Percentiles rank a stretch among this genome's conserved stretches.
Evolutionary conservation across 2,113 vertebrate genomes (phyloP).

Genomic region (Alces alces): DNA sequence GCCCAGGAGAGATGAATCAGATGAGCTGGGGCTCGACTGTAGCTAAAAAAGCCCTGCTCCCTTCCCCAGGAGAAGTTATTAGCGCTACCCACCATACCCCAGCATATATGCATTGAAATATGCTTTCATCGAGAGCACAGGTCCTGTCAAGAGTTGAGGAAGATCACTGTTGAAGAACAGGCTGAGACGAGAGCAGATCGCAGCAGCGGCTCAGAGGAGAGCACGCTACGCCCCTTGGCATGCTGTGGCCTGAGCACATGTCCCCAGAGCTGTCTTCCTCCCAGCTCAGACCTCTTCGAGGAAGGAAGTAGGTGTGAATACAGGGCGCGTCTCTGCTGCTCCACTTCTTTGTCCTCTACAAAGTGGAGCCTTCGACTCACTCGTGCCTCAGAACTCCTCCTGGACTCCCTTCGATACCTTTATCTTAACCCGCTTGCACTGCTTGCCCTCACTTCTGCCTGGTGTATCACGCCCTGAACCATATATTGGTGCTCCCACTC

Average conservation of each 20-base stretch:
- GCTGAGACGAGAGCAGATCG: background rate
- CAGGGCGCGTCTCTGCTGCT: background rate
- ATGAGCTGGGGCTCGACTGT: background rate
- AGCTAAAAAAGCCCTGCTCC: background rate
- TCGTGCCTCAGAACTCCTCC: background rate
- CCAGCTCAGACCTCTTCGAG: background rate
- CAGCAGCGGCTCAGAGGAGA: background rate
- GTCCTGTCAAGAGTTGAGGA: background rate
- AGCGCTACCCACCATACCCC: background rate
- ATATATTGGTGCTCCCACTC: background rate
- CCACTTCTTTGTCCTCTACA: background rate
- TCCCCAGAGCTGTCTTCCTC: background rate
- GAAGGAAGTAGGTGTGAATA: background rate
- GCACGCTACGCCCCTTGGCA: background rate
- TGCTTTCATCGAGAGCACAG: background rate
- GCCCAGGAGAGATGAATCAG: background rate
- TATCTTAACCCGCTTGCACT: background rate
- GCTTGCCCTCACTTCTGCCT: rapidly evolving
- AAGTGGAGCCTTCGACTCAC: background rate
- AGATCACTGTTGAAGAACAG: background rate
- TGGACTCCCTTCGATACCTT: background rate
- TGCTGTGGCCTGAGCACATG: background rate
- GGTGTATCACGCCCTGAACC: background rate
- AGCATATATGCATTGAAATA: background rate
- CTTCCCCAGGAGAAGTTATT: background rate